Percentiles rank a stretch among this genome's conserved stretches.
phyloP scores from a whole-genome alignment of 2,797 vertebrate species.

The Leptatherina wallacei region DNA sequence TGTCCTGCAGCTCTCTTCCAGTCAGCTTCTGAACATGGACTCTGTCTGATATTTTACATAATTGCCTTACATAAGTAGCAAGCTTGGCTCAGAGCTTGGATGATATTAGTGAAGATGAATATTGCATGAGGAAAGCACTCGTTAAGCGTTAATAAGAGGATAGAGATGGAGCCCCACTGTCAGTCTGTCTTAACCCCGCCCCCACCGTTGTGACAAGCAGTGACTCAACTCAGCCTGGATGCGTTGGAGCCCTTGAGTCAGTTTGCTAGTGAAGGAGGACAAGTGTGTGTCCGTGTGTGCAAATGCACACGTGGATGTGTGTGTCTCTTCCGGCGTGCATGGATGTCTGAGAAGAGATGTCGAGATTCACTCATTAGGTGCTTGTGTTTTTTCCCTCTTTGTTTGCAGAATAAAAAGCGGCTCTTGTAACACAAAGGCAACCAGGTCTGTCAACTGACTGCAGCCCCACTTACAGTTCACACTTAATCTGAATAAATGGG shows the following conservation, averaged over 20 bases:
- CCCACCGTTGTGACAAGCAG: conserved; percentile 77
- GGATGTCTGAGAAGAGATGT: conserved; percentile 62
- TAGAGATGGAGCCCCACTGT: conserved; percentile 83
- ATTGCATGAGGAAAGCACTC: conserved; percentile 87
- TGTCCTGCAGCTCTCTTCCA: conserved; percentile 78
- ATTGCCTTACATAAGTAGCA: conserved; percentile 88
- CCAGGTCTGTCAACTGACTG: conserved; percentile 78
- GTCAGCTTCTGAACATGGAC: conserved; percentile 78
- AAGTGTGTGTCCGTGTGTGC: conserved; percentile 35
- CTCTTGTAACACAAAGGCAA: conserved; percentile 82
- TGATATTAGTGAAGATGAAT: conserved; percentile 86
- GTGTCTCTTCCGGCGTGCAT: conserved; percentile 38
- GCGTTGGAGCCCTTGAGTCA: conserved; percentile 77
- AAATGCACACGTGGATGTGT: conserved; percentile 14
- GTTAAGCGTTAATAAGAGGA: conserved; percentile 87
- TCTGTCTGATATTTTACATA: conserved; percentile 86
- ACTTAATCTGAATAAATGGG: conserved; percentile 85
- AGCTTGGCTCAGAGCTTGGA: conserved; percentile 81
- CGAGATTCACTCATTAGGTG: conserved; percentile 81
- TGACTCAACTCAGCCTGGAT: conserved; percentile 79
- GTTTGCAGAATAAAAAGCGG: conserved; percentile 79
- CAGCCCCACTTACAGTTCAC: conserved; percentile 82
- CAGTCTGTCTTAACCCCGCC: conserved; percentile 83
- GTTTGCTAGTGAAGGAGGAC: conserved; percentile 67
- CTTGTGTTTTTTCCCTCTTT: conserved; percentile 81